These are phyloP conservation scores for Drosophila auraria DNA, from an alignment of 1,140 invertebrate species.

Conservation along the genomic window DNA sequence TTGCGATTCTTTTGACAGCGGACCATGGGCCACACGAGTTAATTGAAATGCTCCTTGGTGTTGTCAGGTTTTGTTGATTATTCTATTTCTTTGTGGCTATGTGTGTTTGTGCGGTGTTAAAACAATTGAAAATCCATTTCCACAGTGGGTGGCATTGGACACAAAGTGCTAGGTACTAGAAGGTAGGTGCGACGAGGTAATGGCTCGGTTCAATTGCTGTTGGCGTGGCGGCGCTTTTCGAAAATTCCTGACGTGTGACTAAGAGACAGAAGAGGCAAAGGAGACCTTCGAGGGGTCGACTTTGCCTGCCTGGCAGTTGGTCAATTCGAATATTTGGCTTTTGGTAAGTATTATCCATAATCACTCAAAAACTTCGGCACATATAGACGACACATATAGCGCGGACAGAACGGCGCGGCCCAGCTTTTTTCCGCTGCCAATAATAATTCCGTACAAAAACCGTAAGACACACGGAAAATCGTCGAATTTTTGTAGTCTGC, in stretches of 20 bases:
- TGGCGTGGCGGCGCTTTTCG: constrained; percentile 58
- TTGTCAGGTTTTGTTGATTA: constrained; percentile 48
- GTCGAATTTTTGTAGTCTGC: constrained; percentile 56
- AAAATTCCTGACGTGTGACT: constrained; percentile 68
- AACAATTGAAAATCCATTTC: constrained; percentile 78
- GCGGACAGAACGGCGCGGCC: background rate
- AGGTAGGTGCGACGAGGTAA: constrained; percentile 8
- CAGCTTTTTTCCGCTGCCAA: constrained; percentile 23
- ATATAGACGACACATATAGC: constrained; percentile 38
- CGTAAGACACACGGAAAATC: constrained; percentile 27
- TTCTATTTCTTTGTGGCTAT: constrained; percentile 38
- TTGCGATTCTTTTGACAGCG: constrained; percentile 35
- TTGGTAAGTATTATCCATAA: constrained; percentile 33
- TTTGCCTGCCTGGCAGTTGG: constrained; percentile 31
- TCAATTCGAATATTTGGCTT: constrained; percentile 15
- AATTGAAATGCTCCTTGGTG: constrained; percentile 67
- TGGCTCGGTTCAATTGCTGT: constrained; percentile 48
- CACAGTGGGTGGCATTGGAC: constrained; percentile 40
- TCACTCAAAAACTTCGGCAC: constrained; percentile 18
- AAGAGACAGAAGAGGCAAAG: constrained; percentile 35
- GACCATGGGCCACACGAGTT: constrained; percentile 48
- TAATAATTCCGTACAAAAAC: constrained; percentile 34
- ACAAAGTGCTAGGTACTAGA: background rate
- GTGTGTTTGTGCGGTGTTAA: constrained; percentile 21
- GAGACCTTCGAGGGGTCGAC: constrained; percentile 56